Conservation (phyloP, 2,888 invertebrate genomes). For the Vanessa cardui region DNA sequence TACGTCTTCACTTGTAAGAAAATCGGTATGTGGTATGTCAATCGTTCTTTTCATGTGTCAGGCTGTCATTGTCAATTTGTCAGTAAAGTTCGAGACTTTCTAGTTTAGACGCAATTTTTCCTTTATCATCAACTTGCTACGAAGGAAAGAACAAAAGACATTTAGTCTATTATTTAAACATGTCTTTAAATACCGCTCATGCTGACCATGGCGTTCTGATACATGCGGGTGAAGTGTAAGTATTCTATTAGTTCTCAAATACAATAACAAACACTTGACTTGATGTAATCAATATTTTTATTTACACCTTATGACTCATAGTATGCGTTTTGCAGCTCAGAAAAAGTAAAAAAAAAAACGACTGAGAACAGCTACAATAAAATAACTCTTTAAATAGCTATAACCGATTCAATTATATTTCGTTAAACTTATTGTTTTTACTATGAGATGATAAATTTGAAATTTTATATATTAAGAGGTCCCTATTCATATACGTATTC, state of each 20-base stretch:
- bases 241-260: constrained; percentile 48
- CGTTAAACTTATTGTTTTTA: too few species aligned
- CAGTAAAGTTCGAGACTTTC: constrained; percentile 17
- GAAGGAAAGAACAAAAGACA: neutral
- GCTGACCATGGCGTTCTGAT: constrained; percentile 97
- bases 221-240: constrained; percentile 97
- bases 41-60: neutral
- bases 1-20: too few species aligned
- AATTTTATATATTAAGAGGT: too few species aligned
- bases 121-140: constrained; percentile 18
- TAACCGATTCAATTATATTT: too few species aligned
- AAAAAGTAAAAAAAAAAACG: too few species aligned
- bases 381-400: too few species aligned
- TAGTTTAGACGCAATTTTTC: constrained; percentile 18
- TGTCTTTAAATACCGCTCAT: constrained; percentile 98
- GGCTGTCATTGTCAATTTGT: neutral
- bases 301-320: constrained; percentile 24
- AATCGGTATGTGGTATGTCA: neutral
- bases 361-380: too few species aligned
- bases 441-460: too few species aligned
- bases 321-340: too few species aligned
- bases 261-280: constrained; percentile 5
- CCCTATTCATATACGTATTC: too few species aligned
- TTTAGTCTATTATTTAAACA: constrained; percentile 55
- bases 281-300: constrained; percentile 24